These are phyloP conservation scores for Thyatira batis DNA, from an alignment of 2,888 invertebrate genomes.

Conservation along the genomic window DNA sequence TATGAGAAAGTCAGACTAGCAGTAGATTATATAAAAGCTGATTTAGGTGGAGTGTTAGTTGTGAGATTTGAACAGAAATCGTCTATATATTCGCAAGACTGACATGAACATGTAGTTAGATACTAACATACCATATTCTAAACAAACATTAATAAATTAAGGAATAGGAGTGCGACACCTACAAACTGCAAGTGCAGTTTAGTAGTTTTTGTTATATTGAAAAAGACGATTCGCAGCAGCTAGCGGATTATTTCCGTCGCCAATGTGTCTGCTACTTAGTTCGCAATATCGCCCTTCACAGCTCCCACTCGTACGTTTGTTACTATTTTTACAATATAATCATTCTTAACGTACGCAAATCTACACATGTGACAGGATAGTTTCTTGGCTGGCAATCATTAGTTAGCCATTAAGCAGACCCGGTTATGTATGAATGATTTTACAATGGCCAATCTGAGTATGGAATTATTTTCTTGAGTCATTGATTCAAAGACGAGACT, in stretches of 20 bases:
- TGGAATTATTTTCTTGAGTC: too few species aligned
- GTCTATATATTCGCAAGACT: too few species aligned
- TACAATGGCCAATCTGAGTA: too few species aligned
- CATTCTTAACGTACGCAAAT: neutral
- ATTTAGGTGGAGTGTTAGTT: neutral
- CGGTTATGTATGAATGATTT: neutral
- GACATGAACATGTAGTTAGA: too few species aligned
- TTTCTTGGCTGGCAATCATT: neutral
- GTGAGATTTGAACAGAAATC: neutral
- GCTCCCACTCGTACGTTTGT: neutral
- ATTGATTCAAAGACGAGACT: too few species aligned
- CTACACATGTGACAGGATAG: neutral
- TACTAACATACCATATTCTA: too few species aligned
- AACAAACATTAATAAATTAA: too few species aligned
- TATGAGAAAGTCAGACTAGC: too few species aligned
- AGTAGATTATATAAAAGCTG: neutral
- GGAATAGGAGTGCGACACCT: too few species aligned
- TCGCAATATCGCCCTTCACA: neutral
- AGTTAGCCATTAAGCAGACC: neutral
- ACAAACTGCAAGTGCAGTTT: too few species aligned
- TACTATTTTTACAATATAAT: neutral
- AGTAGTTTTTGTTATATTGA: neutral
- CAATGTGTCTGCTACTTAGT: neutral
- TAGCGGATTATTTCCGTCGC: neutral
- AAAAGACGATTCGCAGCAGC: conserved; percentile 8